Evolutionary conservation across 2,113 vertebrate genomes (phyloP).

Genomic region (Narcine bancroftii): DNA sequence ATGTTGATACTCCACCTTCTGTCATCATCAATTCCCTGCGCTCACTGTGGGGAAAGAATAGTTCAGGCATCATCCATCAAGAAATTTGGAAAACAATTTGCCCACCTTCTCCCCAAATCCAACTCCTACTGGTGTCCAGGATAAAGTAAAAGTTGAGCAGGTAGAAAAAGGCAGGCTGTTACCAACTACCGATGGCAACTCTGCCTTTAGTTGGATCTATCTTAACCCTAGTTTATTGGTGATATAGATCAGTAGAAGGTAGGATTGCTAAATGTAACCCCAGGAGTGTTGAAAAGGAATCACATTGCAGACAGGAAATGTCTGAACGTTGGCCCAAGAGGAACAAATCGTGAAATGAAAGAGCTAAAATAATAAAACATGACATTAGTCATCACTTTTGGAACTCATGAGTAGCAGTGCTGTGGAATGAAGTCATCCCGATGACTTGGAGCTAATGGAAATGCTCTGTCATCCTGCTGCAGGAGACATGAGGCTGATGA

Average conservation of each 20-base stretch:
- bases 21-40: not conserved
- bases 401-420: not conserved
- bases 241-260: not conserved
- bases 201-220: not conserved
- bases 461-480: not conserved
- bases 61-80: too few relatives aligned
- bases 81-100: not conserved
- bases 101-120: not conserved
- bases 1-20: not conserved
- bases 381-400: not conserved
- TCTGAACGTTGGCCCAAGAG: not conserved
- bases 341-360: not conserved
- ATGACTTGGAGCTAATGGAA: not conserved
- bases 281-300: not conserved
- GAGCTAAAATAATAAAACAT: not conserved
- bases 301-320: not conserved
- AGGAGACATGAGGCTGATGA: too few relatives aligned
- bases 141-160: not conserved
- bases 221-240: not conserved
- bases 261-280: not conserved
- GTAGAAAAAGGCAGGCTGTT: not conserved
- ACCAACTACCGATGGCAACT: too few relatives aligned
- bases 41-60: too few relatives aligned
- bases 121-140: not conserved
- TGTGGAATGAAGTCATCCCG: not conserved